These are phyloP conservation scores for Tautogolabrus adspersus DNA, from an alignment of 2,113 vertebrate genomes.

Conservation along the genomic window DNA sequence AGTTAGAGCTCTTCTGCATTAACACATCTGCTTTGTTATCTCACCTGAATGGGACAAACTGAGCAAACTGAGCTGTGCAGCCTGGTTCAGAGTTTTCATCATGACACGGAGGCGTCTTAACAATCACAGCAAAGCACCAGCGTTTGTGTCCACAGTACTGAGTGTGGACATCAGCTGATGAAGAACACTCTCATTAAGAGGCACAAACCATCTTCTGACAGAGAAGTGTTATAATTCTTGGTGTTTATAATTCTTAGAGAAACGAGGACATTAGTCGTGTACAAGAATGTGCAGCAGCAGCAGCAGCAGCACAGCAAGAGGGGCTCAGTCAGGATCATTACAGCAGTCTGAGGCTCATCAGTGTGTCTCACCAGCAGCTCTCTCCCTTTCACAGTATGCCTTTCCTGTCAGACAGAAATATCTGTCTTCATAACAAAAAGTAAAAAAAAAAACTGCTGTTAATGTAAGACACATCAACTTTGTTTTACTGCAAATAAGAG, in stretches of 20 bases:
- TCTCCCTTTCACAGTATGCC: conserved; percentile 36
- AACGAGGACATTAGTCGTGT: conserved; percentile 83
- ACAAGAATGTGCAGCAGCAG: conserved; percentile 81
- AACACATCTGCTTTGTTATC: too few relatives aligned
- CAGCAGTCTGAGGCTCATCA: conserved; percentile 68
- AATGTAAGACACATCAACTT: background rate
- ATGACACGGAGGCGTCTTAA: background rate
- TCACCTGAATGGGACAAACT: too few relatives aligned
- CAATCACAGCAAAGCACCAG: background rate
- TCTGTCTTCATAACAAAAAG: conserved; percentile 1
- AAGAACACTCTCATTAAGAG: conserved; percentile 1
- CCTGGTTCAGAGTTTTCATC: background rate
- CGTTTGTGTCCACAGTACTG: background rate
- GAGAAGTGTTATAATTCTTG: conserved; percentile 26
- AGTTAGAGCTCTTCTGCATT: too few relatives aligned
- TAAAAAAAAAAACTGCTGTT: background rate
- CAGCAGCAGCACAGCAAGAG: conserved; percentile 66
- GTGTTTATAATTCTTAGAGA: conserved; percentile 83
- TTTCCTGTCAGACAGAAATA: background rate
- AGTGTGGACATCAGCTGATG: background rate
- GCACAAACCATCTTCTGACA: conserved; percentile 1
- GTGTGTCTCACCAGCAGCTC: conserved; percentile 21
- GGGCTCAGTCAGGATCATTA: conserved; percentile 82
- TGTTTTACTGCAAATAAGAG: background rate
- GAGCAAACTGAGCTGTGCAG: background rate